Conservation (phyloP, 2,113 vertebrate genomes). For the Reinhardtius hippoglossoides region DNA sequence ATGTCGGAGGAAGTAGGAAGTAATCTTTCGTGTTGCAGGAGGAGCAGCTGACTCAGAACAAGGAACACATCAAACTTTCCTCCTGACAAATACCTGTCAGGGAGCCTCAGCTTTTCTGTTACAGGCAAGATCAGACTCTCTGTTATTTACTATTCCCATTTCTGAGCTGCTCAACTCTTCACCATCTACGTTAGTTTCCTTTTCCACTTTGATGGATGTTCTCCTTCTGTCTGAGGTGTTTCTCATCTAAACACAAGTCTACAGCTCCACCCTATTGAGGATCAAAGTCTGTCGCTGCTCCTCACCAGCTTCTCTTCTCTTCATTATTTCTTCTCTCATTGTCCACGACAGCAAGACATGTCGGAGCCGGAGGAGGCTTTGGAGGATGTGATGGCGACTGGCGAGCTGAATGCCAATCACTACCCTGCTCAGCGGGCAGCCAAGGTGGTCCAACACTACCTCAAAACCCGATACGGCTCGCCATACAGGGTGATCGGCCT, state of each 20-base stretch:
- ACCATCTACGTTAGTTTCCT: background rate
- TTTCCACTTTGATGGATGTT: background rate
- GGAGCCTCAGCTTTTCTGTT: background rate
- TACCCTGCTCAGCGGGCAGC: conserved; percentile 82
- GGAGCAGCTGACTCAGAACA: conserved; percentile 25
- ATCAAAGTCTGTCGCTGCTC: conserved; percentile 63
- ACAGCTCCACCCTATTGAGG: conserved; percentile 32
- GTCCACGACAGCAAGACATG: conserved; percentile 8
- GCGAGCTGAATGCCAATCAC: conserved; percentile 81
- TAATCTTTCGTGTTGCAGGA: conserved; percentile 11
- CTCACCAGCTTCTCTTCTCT: background rate
- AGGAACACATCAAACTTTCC: conserved; percentile 6
- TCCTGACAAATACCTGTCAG: conserved; percentile 1
- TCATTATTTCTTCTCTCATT: background rate
- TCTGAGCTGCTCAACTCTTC: background rate
- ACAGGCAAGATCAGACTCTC: conserved; percentile 30
- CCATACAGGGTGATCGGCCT: conserved; percentile 79
- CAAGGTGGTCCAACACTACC: conserved; percentile 77
- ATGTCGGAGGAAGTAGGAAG: conserved; percentile 67
- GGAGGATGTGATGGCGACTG: conserved; percentile 75
- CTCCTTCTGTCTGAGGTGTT: background rate
- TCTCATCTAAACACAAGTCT: background rate
- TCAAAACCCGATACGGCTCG: conserved; percentile 85
- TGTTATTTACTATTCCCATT: background rate
- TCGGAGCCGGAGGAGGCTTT: background rate